phyloP scores from a whole-genome alignment of 2,113 vertebrate species.

The Urocitellus parryii region DNA sequence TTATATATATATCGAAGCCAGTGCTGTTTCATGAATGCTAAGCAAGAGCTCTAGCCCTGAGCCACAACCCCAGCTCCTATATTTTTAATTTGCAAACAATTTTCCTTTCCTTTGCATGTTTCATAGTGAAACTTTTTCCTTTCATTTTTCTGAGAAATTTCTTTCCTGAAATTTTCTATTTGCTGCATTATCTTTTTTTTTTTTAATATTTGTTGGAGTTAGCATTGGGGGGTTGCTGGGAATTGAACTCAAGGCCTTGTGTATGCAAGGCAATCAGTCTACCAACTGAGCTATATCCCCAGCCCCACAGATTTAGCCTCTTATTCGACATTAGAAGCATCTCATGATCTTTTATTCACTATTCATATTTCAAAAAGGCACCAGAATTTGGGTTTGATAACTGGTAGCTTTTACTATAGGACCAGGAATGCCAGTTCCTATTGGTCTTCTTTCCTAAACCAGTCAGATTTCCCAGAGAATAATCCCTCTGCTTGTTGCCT shows the following conservation, averaged over 20 bases:
- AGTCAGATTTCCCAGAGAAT: not conserved
- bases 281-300: no score
- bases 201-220: not conserved
- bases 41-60: no score
- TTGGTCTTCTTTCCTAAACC: not conserved
- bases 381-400: not conserved
- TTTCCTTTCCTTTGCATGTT: not conserved
- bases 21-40: no score
- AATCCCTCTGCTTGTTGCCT: not conserved
- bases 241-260: no score
- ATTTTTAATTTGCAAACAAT: slow-evolving; percentile 12
- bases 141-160: not conserved
- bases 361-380: not conserved
- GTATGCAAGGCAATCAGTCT: no score
- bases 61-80: not conserved
- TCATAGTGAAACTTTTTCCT: slow-evolving; percentile 1
- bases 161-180: not conserved
- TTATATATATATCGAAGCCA: not conserved
- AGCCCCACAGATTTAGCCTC: not conserved
- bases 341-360: not conserved
- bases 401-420: not conserved
- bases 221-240: no score
- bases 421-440: not conserved
- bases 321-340: not conserved
- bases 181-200: not conserved